Percentiles rank a stretch among this genome's conserved stretches.
phyloP scores from a whole-genome alignment of 2,113 vertebrate genomes.

The Mustelus asterias region DNA sequence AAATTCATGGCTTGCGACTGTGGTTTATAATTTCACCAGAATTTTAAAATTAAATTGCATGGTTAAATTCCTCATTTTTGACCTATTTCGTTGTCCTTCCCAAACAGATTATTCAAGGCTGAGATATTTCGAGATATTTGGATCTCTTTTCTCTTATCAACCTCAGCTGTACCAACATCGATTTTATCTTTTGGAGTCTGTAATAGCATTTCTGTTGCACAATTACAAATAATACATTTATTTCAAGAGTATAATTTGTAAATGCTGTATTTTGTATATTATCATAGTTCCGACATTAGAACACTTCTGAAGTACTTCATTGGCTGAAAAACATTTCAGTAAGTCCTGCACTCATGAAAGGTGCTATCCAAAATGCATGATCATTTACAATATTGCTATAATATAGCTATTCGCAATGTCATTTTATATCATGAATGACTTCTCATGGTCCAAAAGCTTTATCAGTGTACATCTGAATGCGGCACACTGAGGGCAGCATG shows the following conservation, averaged over 20 bases:
- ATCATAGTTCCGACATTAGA: background rate
- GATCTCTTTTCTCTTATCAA: background rate
- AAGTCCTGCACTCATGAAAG: background rate
- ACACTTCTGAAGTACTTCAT: background rate
- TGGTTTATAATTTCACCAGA: background rate
- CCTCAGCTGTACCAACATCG: background rate
- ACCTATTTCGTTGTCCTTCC: background rate
- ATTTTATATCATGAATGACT: conserved; percentile 3
- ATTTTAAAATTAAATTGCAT: background rate
- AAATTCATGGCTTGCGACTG: background rate
- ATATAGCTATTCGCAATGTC: background rate
- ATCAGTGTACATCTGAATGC: background rate
- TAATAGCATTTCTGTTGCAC: background rate
- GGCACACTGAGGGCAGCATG: no score
- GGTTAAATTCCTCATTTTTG: background rate
- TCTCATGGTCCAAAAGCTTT: background rate
- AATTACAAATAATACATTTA: background rate
- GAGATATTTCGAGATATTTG: background rate
- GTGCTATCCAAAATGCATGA: background rate
- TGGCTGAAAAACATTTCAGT: background rate
- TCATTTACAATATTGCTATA: background rate
- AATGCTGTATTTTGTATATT: background rate
- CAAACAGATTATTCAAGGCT: background rate
- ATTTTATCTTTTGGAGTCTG: background rate
- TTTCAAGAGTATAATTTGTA: background rate